Percentiles rank a stretch among this genome's conserved stretches.
Evolutionary conservation across 2,888 invertebrate species (phyloP).

Genomic region (Priocnemis perturbator): DNA sequence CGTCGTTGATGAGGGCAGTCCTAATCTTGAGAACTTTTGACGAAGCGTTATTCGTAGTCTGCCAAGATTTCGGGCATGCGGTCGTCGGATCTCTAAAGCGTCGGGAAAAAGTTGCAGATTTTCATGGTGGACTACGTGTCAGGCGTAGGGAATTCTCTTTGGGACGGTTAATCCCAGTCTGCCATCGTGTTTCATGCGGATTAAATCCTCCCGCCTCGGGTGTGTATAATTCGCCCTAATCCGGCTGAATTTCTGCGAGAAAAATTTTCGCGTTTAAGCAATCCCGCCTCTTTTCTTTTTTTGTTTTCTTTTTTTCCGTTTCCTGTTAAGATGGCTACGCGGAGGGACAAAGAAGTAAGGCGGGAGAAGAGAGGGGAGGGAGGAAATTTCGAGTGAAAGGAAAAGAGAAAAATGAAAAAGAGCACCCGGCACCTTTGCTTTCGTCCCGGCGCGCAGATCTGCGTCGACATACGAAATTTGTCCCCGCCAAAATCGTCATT

Average conservation of each 20-base stretch:
- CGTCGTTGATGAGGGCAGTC: too few relatives aligned
- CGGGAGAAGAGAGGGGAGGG: background rate
- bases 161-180: conserved; percentile 60
- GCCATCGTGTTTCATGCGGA: conserved; percentile 64
- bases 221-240: conserved; percentile 64
- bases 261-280: conserved; percentile 40
- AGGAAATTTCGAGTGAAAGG: background rate
- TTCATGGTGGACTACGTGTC: conserved; percentile 44
- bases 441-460: too few relatives aligned
- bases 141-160: conserved; percentile 54
- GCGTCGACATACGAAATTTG: too few relatives aligned
- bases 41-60: too few relatives aligned
- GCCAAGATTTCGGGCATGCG: background rate
- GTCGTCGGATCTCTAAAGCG: conserved; percentile 7
- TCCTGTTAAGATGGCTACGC: background rate
- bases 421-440: too few relatives aligned
- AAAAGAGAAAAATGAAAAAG: too few relatives aligned
- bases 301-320: conserved; percentile 6
- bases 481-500: too few relatives aligned
- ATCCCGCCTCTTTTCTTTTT: conserved; percentile 9
- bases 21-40: too few relatives aligned
- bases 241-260: conserved; percentile 51
- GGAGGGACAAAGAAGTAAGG: background rate
- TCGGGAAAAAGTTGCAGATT: conserved; percentile 12
- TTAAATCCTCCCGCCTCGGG: conserved; percentile 57